Conservation (phyloP, 2,888 invertebrate genomes). For the Lumbricus terrestris region DNA sequence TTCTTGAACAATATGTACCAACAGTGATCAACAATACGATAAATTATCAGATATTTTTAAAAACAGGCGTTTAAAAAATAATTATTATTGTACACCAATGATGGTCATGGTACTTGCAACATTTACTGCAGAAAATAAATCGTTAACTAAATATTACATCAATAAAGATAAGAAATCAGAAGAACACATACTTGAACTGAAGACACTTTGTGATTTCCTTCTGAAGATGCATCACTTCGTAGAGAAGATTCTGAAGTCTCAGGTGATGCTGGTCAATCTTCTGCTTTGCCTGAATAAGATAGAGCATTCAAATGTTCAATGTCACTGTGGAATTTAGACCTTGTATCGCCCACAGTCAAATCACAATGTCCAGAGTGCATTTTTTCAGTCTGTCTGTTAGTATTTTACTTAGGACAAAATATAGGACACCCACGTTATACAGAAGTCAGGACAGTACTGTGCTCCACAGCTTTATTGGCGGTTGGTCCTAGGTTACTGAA, state of each 20-base stretch:
- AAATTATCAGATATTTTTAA: not conserved
- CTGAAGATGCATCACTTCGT: conserved; percentile 88
- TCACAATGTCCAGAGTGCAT: not conserved
- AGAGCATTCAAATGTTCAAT: not conserved
- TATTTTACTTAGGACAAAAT: not conserved
- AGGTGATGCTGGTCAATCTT: conserved; percentile 86
- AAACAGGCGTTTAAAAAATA: not conserved
- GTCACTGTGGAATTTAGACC: not conserved
- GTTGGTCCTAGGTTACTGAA: too few relatives aligned
- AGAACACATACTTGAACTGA: conserved; percentile 76
- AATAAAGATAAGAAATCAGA: not conserved
- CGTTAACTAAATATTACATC: not conserved
- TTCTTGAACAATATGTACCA: not conserved
- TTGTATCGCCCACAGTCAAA: not conserved
- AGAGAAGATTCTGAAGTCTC: conserved; percentile 86
- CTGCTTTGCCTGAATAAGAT: conserved; percentile 70
- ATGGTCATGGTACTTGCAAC: not conserved
- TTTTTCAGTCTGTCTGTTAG: too few relatives aligned
- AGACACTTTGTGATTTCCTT: conserved; percentile 92
- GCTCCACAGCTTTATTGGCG: too few relatives aligned
- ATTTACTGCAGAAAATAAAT: not conserved
- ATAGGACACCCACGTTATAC: not conserved
- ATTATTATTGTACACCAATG: not conserved
- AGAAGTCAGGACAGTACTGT: too few relatives aligned
- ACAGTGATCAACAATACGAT: not conserved